Percentiles rank a stretch among this genome's conserved stretches.
Conservation (phyloP, 2,888 invertebrate genomes). For the Lithophane leautieri region DNA sequence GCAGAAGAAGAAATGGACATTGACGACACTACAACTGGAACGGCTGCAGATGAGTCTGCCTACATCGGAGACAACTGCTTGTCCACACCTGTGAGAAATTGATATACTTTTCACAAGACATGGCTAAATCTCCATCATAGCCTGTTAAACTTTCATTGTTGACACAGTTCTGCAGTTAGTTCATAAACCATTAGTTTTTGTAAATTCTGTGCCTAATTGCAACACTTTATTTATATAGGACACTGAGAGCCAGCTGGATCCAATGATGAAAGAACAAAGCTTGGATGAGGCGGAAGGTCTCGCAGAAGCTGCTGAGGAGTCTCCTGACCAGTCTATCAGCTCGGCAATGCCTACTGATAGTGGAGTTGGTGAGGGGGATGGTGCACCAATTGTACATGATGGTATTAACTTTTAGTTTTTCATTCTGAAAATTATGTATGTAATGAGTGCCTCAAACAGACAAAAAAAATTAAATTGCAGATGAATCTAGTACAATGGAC, state of each 20-base stretch:
- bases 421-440: neutral
- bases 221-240: slow-evolving; percentile 66
- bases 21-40: slow-evolving; percentile 83
- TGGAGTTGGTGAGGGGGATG: slow-evolving; percentile 83
- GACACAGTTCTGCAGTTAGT: neutral
- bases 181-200: neutral
- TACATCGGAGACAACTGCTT: slow-evolving; percentile 89
- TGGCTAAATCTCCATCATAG: neutral
- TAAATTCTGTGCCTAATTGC: neutral
- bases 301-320: slow-evolving; percentile 83
- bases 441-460: too few relatives aligned
- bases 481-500: slow-evolving; percentile 89
- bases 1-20: slow-evolving; percentile 88
- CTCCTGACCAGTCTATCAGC: slow-evolving; percentile 88
- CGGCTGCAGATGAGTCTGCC: slow-evolving; percentile 82
- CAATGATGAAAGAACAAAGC: slow-evolving; percentile 80
- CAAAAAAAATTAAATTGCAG: slow-evolving; percentile 65
- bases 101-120: neutral
- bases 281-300: slow-evolving; percentile 79
- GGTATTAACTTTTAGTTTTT: slow-evolving; percentile 69
- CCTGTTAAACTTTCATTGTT: neutral
- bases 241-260: slow-evolving; percentile 81
- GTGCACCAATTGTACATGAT: slow-evolving; percentile 83
- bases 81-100: slow-evolving; percentile 85
- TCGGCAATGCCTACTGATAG: slow-evolving; percentile 87